Conservation (phyloP, 2,888 invertebrate genomes). For the Eurytoma californica region DNA sequence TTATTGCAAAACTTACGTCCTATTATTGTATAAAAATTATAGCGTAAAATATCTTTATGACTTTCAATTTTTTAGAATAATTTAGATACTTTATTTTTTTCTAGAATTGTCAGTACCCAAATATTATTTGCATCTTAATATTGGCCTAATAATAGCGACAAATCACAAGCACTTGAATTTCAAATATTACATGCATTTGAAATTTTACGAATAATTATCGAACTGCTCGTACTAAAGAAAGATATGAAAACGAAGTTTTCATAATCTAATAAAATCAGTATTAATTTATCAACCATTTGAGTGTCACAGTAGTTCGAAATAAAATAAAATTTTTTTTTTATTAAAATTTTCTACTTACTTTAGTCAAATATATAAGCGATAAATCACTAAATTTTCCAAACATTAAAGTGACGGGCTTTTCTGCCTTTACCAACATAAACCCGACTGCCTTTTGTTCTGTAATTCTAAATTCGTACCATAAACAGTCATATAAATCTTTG, state of each 20-base stretch:
- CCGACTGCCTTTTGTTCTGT: neutral
- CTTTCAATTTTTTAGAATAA: no score
- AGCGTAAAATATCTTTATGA: no score
- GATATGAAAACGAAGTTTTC: conserved; percentile 21
- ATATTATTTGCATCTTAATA: no score
- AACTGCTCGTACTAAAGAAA: conserved; percentile 46
- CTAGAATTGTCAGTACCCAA: no score
- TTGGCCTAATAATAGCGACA: no score
- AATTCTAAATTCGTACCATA: conserved; percentile 2
- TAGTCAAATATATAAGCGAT: conserved; percentile 53
- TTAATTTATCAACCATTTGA: neutral
- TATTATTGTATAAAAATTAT: no score
- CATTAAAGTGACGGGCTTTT: conserved; percentile 54
- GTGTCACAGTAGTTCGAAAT: neutral
- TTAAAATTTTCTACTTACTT: conserved; percentile 51
- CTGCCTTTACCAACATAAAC: conserved; percentile 55
- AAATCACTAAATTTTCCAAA: conserved; percentile 56
- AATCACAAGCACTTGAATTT: no score
- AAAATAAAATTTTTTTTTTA: neutral
- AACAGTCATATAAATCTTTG: conserved; percentile 7
- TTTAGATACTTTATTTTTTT: no score
- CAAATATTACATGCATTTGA: no score
- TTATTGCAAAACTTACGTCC: no score
- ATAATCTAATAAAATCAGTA: conserved; percentile 1
- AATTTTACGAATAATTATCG: conserved; percentile 27